Conservation (phyloP, 2,797 vertebrate genomes). For the Cryptoprocta ferox region DNA sequence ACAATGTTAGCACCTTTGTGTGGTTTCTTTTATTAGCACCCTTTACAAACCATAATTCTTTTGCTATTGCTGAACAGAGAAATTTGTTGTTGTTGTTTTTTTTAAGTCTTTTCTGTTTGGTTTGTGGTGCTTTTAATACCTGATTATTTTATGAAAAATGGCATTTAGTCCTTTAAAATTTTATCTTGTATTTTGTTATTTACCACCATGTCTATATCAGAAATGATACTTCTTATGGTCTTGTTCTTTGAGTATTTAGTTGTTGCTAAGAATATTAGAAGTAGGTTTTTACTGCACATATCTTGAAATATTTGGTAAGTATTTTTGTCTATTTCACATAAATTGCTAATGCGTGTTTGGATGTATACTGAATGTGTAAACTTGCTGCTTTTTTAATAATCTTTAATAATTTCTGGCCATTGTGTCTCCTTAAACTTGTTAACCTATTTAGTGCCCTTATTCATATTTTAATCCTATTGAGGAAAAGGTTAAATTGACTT, state of each 20-base stretch:
- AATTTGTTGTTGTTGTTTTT: background rate
- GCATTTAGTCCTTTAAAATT: constrained; percentile 33
- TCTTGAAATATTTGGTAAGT: constrained; percentile 46
- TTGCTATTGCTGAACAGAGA: constrained; percentile 5
- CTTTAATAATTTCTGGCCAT: constrained; percentile 11
- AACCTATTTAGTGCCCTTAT: constrained; percentile 2
- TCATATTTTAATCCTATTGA: constrained; percentile 35
- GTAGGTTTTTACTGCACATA: constrained; percentile 8
- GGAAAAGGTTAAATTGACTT: constrained; percentile 4
- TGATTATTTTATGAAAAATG: constrained; percentile 42
- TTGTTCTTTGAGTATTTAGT: constrained; percentile 48
- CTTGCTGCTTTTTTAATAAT: constrained; percentile 43
- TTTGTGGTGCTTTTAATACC: constrained; percentile 42
- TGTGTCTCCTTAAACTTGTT: background rate
- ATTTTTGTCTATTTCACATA: constrained; percentile 30
- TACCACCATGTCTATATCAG: background rate
- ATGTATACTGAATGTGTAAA: background rate
- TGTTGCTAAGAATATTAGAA: constrained; percentile 25
- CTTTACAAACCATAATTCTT: constrained; percentile 44
- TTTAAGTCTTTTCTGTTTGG: constrained; percentile 41
- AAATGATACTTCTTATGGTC: background rate
- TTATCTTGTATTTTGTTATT: constrained; percentile 45
- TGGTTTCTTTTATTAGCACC: constrained; percentile 55
- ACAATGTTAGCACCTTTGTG: constrained; percentile 56
- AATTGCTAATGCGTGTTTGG: background rate